Evolutionary conservation across 2,113 vertebrate genomes (phyloP).

Genomic region (Podiceps cristatus): DNA sequence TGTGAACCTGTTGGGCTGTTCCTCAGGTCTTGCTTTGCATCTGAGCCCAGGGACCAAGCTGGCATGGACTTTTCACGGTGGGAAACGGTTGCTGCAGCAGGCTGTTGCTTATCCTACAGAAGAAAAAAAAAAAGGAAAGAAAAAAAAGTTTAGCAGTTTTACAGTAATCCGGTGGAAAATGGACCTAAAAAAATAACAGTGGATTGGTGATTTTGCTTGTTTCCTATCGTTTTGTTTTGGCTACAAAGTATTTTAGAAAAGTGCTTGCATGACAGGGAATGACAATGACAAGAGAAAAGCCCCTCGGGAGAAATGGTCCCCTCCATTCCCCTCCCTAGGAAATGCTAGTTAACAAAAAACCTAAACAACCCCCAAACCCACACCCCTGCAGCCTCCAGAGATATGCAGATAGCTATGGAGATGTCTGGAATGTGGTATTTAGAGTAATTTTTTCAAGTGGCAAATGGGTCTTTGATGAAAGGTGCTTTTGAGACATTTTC

Average conservation of each 20-base stretch:
- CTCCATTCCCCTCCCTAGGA: not conserved
- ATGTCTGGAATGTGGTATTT: not conserved
- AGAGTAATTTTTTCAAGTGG: not conserved
- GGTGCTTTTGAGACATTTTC: not conserved
- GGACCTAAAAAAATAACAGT: not conserved
- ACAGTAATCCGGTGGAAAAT: slow-evolving; percentile 8
- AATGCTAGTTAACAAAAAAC: not conserved
- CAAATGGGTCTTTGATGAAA: not conserved
- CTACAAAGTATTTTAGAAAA: not conserved
- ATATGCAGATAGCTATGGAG: not conserved
- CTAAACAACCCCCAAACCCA: not conserved
- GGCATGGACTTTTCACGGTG: not conserved
- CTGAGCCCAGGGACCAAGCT: not conserved
- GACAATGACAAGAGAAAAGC: not conserved
- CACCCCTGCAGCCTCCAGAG: not conserved
- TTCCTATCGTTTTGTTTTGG: slow-evolving; percentile 1
- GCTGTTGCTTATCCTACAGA: not conserved
- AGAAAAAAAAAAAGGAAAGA: not conserved
- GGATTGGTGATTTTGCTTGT: not conserved
- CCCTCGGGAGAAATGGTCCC: not conserved
- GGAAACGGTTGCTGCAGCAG: not conserved
- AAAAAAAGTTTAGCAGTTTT: not conserved
- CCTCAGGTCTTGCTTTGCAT: not conserved
- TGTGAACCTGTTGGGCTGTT: not conserved
- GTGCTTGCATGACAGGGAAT: not conserved